Evolutionary conservation across 2,888 invertebrate species (phyloP).

Genomic region (Leucoma salicis): DNA sequence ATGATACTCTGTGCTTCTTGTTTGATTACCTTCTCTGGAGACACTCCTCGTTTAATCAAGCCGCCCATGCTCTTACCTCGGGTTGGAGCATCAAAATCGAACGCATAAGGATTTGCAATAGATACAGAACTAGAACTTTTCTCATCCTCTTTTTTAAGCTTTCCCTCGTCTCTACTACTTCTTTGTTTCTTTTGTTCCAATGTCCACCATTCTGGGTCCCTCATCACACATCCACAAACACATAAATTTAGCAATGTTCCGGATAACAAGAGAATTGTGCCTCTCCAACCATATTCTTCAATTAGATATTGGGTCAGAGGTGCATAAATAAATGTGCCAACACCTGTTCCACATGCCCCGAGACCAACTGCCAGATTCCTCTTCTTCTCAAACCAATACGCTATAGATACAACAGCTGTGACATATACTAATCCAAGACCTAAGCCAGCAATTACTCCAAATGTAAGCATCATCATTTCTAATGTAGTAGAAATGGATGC

Average conservation of each 20-base stretch:
- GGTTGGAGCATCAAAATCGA: slow-evolving; percentile 56
- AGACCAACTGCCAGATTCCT: slow-evolving; percentile 93
- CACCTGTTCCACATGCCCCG: slow-evolving; percentile 94
- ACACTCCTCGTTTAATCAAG: slow-evolving; percentile 52
- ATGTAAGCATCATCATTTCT: slow-evolving; percentile 91
- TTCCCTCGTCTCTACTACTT: slow-evolving; percentile 41
- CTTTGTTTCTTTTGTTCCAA: slow-evolving; percentile 82
- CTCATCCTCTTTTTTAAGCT: slow-evolving; percentile 50
- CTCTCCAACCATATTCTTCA: slow-evolving; percentile 92
- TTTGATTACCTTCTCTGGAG: slow-evolving; percentile 59
- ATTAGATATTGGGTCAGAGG: slow-evolving; percentile 91
- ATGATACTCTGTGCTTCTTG: slow-evolving; percentile 58
- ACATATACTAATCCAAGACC: slow-evolving; percentile 93
- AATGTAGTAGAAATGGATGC: slow-evolving; percentile 87
- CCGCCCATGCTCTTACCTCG: slow-evolving; percentile 62
- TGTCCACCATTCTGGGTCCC: slow-evolving; percentile 93
- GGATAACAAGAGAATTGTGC: slow-evolving; percentile 89
- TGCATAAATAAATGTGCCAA: slow-evolving; percentile 94
- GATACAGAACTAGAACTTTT: slow-evolving; percentile 77
- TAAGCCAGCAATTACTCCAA: slow-evolving; percentile 91
- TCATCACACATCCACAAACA: slow-evolving; percentile 93
- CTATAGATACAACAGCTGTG: slow-evolving; percentile 94
- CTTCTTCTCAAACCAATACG: slow-evolving; percentile 95
- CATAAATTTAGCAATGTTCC: slow-evolving; percentile 93
- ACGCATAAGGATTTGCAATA: slow-evolving; percentile 69